Conservation (phyloP, 2,113 vertebrate genomes). For the Marmota flaviventris region DNA sequence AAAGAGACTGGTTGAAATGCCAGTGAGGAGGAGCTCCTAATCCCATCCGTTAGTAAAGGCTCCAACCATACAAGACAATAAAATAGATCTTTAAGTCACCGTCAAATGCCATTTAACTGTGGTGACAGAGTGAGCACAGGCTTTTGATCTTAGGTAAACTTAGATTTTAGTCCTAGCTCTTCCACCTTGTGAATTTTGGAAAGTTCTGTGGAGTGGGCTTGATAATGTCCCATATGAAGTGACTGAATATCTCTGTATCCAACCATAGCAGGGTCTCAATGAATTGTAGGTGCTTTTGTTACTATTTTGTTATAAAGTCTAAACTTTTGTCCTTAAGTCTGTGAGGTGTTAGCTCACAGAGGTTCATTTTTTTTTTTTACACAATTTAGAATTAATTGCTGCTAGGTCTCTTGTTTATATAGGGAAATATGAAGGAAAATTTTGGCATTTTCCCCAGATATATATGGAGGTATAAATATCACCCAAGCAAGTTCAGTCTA, state of each 20-base stretch:
- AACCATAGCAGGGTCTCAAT: neutral
- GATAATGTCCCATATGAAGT: neutral
- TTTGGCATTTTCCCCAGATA: neutral
- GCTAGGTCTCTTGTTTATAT: neutral
- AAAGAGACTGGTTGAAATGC: neutral
- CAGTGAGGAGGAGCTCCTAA: neutral
- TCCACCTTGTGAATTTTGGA: neutral
- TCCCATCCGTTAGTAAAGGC: neutral
- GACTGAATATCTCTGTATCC: neutral
- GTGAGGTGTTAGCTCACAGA: neutral
- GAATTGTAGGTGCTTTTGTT: neutral
- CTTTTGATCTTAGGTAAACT: neutral
- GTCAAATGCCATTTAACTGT: neutral
- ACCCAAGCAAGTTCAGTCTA: neutral
- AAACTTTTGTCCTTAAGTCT: neutral
- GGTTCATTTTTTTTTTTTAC: neutral
- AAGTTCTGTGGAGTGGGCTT: neutral
- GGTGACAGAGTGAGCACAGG: neutral
- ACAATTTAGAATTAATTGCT: neutral
- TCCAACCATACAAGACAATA: constrained; percentile 14
- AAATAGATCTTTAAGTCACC: neutral
- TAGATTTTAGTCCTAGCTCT: neutral
- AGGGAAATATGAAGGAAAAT: neutral
- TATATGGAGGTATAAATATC: neutral
- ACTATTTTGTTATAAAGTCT: neutral